Evolutionary conservation across 2,113 vertebrate species (phyloP), one percentile per base, ranked within the genome.

Genomic region (Paradisaea rubra): DNA sequence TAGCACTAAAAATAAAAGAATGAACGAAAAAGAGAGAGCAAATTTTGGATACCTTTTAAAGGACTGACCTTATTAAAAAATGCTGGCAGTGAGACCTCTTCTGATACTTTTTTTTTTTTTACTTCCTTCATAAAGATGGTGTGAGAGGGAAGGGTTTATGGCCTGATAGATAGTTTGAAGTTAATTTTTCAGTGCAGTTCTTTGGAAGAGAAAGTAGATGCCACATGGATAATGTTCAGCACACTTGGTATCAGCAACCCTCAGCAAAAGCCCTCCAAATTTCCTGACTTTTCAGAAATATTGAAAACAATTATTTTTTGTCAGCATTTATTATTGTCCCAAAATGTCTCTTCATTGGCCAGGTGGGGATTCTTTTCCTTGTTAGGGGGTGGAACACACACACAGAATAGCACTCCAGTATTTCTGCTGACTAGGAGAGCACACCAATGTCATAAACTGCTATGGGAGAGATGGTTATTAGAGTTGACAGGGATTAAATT

Each of bases 1-100:
- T 91, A 97, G 98, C 96, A 95, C 82, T 89, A 89, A 94, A 97
- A 97, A 91, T 97, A 97, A 97, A 98, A 97, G 98, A 98, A 95
- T 97, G 97, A 98, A 98, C 97, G 97, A 98, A 97, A 95, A 96
- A 87, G 94, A 95, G 47, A 27, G 37, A 76, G 79, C 25, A 89
- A 89, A 91, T 88, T 95, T 71, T 94, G 92, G 95, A 93, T 90
- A 89, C 64, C 77, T 72, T 93, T 92, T 93, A 91, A 97, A 96
- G 71, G 79, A 66, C 78, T 71, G 65, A 94, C 79, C 92, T 87
- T 93, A 81, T 96, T 95, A 86, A 89, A 91, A 45, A 42, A 74
- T 78, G 57, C 84, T 94, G 93, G 94, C 94, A 94, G 86, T 60
- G 68, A 89, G 60, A 96, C 25, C 73, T 83, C 59, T 79, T 92